Base-by-base conservation (phyloP, 2,113 vertebrate species). In the Lepus europaeus region DNA sequence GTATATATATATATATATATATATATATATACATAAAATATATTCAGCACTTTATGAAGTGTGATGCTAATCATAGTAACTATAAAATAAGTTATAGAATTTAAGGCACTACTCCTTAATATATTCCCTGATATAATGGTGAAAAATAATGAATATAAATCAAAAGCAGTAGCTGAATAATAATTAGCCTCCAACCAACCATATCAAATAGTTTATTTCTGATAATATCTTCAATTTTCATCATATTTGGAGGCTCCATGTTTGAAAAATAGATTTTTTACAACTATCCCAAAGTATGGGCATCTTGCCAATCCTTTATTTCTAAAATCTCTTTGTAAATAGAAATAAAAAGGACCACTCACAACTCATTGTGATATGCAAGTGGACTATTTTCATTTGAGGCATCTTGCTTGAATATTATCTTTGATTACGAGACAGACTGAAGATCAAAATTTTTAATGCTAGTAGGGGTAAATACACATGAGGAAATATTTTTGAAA, bases 311-410 rank as follows among this genome's bases (percentile, higher is more conserved):
- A n/a, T 25, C 17, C 29, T 94, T 70, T 80, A 59, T 85, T 76
- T 88, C 86, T 74, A 20, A 89, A 96, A 85, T 66, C 33, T 12
- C 36, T 88, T 8, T 82, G 53, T 76, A 90, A 93, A 90, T 29
- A 87, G 56, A 92, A 78, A 56, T 20, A 88, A 81, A 76, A 80
- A 49, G 16, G 12, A 59, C 49, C 61, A 64, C 85, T 95, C 64
- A 73, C 94, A 96, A 36, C 66, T 89, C 76, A 72, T 95, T 72
- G 72, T 63, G 29, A 70, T 83, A 80, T 64, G 93, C 59, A 90
- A 93, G n/a, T 86, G 31, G 33, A 66, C 85, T 84, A 49, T 96
- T 92, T 96, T 95, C 59, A 88, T 93, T 73, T 90, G 39, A 66
- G 80, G 72, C 29, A 90, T 5, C 12, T 23, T 88, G n/a, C 25